These are phyloP conservation scores for Myotis pilosus DNA, from an alignment of 2,797 vertebrate genomes.

Conservation along the genomic window DNA sequence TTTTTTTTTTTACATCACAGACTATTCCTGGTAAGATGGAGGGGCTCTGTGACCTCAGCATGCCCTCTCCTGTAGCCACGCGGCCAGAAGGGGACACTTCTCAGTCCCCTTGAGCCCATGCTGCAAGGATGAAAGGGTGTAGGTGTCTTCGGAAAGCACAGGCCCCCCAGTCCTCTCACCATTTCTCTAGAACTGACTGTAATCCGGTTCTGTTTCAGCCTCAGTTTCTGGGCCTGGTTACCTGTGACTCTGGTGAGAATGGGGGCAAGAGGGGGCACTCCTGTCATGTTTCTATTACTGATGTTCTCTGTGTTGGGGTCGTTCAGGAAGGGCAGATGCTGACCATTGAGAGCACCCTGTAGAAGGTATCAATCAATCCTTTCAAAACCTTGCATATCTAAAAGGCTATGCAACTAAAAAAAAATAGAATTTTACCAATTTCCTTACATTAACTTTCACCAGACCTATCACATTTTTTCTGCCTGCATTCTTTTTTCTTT, in stretches of 20 bases:
- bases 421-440: neutral
- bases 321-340: neutral
- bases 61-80: neutral
- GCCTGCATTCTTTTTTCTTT: neutral
- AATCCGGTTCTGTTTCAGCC: neutral
- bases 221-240: slow-evolving; percentile 3
- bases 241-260: neutral
- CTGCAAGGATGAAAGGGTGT: neutral
- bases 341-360: neutral
- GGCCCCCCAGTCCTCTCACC: neutral
- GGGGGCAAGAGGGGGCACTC: neutral
- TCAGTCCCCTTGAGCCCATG: neutral
- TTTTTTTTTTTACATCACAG: neutral
- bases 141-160: neutral
- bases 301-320: slow-evolving; percentile 22
- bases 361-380: slow-evolving; percentile 40
- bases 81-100: neutral
- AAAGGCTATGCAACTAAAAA: neutral
- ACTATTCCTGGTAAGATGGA: neutral
- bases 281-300: neutral
- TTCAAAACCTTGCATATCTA: neutral
- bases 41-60: neutral
- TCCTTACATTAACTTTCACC: slow-evolving; percentile 4
- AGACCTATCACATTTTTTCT: slow-evolving; percentile 20
- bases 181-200: neutral